These are phyloP conservation scores for Melikaiella ostensackeni DNA, from an alignment of 2,888 invertebrate species.

Conservation along the genomic window DNA sequence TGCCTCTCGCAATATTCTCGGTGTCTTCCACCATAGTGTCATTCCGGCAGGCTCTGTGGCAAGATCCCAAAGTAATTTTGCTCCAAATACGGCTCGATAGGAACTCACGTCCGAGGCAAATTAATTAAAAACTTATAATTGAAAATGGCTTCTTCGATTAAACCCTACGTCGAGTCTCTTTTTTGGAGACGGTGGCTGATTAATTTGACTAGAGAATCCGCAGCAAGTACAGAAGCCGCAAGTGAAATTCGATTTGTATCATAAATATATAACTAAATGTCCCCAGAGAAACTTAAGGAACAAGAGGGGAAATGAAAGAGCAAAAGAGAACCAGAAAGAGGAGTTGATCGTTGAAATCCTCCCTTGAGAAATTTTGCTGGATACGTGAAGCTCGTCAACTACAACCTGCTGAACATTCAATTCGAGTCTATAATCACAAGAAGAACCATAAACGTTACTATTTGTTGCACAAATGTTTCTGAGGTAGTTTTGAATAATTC, in stretches of 20 bases:
- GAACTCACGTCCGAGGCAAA: conserved; percentile 13
- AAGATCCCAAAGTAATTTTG: conserved; percentile 28
- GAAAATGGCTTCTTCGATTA: conserved; percentile 16
- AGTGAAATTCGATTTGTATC: conserved; percentile 58
- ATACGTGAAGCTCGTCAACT: conserved; percentile 58
- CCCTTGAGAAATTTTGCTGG: conserved; percentile 59
- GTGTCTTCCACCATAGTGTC: background rate
- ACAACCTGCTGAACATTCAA: conserved; percentile 56
- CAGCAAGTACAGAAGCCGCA: conserved; percentile 40
- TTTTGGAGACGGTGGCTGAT: conserved; percentile 27
- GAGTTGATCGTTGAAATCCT: conserved; percentile 55
- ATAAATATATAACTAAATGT: conserved; percentile 40
- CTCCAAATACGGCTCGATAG: conserved; percentile 10
- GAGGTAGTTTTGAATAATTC: conserved; percentile 15
- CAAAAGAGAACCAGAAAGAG: conserved; percentile 40
- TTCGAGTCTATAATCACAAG: conserved; percentile 46
- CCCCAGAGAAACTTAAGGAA: conserved; percentile 39
- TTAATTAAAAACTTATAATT: conserved; percentile 38
- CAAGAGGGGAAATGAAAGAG: conserved; percentile 46
- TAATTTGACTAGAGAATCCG: conserved; percentile 57
- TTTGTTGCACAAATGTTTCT: conserved; percentile 17
- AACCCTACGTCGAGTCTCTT: background rate
- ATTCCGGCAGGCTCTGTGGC: conserved; percentile 6
- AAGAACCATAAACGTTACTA: conserved; percentile 8
- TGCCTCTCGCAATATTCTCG: conserved; percentile 7